phyloP scores from a whole-genome alignment of 2,113 vertebrate species.

The Mustela lutreola region DNA sequence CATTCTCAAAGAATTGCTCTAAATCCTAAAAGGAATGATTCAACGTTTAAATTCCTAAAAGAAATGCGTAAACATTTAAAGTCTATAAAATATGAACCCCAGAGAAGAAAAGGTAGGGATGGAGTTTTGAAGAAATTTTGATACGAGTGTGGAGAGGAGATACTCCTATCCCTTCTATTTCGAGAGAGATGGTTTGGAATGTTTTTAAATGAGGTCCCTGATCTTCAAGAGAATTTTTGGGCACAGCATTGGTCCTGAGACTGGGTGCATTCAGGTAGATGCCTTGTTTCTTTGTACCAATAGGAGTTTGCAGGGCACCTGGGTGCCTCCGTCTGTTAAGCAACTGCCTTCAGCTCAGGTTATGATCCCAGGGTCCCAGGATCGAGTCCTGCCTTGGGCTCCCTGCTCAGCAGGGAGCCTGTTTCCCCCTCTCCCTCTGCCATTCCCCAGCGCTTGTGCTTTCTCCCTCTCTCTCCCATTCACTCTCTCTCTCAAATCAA shows the following conservation, averaged over 20 bases:
- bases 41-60: conserved; percentile 6
- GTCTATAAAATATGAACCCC: conserved; percentile 41
- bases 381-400: too few relatives aligned
- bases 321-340: not conserved
- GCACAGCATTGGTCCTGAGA: not conserved
- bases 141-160: not conserved
- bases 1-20: conserved; percentile 53
- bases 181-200: not conserved
- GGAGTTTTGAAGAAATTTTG: not conserved
- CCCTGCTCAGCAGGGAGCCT: too few relatives aligned
- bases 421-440: too few relatives aligned
- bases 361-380: too few relatives aligned
- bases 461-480: too few relatives aligned
- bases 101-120: not conserved
- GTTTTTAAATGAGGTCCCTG: not conserved
- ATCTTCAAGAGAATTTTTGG: not conserved
- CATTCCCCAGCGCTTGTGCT: too few relatives aligned
- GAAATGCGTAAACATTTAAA: conserved; percentile 8
- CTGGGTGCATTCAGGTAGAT: not conserved
- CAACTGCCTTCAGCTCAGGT: not conserved
- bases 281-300: not conserved
- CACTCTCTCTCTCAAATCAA: too few relatives aligned
- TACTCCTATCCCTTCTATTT: not conserved
- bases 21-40: not conserved
- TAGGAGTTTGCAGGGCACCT: not conserved